These are phyloP conservation scores for Dicrostonyx torquatus DNA, from an alignment of 2,797 vertebrate species.

Conservation along the genomic window DNA sequence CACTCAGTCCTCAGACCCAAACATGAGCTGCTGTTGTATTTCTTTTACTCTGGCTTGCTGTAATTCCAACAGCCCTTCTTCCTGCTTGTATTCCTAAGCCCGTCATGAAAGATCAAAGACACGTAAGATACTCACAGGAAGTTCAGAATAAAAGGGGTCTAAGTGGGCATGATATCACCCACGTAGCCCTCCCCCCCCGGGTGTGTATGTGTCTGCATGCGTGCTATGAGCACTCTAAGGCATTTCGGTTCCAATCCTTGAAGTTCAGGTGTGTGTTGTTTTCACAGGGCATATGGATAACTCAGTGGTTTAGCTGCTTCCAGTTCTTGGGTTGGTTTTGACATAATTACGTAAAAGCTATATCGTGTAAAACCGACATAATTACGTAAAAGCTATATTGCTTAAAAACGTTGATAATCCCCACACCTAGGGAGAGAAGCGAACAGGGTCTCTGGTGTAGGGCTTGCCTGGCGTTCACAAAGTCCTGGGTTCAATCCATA, in stretches of 20 bases:
- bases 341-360: not conserved
- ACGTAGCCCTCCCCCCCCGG: not conserved
- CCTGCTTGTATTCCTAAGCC: not conserved
- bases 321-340: not conserved
- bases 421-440: not conserved
- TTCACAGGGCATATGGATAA: not conserved
- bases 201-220: not conserved
- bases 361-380: conserved; percentile 17
- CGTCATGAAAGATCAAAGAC: not conserved
- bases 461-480: not conserved
- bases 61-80: not conserved
- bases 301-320: not conserved
- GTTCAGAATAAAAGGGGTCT: not conserved
- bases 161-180: not conserved
- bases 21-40: not conserved
- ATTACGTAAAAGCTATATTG: not conserved
- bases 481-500: not conserved
- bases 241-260: not conserved
- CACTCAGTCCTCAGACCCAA: not conserved
- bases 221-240: not conserved
- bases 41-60: not conserved
- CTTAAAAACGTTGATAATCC: not conserved
- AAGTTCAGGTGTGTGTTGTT: not conserved
- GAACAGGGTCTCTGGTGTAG: not conserved
- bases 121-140: not conserved